A percentile compares a stretch with the other conserved stretches of the same genome.
These are phyloP conservation scores for Myrmophylax atrothorax DNA, from an alignment of 2,113 vertebrate genomes.

Conservation along the genomic window DNA sequence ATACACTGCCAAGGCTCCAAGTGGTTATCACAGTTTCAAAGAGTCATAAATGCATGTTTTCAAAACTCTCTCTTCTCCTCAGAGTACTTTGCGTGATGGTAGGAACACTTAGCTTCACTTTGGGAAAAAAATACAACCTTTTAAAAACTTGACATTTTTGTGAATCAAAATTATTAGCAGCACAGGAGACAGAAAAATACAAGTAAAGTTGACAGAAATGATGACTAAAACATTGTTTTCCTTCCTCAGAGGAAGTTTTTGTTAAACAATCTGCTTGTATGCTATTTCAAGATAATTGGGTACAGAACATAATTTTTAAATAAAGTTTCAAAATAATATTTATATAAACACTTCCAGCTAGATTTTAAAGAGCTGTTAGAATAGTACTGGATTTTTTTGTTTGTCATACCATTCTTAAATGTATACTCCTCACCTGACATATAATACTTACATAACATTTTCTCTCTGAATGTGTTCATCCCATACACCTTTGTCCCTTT, in stretches of 20 bases:
- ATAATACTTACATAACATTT: background rate
- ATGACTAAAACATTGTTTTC: background rate
- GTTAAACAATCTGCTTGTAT: background rate
- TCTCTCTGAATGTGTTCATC: background rate
- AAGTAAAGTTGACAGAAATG: background rate
- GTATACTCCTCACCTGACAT: background rate
- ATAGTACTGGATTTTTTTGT: background rate
- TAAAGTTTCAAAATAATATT: background rate
- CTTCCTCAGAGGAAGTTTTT: background rate
- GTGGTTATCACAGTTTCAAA: background rate
- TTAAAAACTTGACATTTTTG: conserved; percentile 38
- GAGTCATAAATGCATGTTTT: conserved; percentile 42
- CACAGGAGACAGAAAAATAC: background rate
- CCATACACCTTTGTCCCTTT: fast-evolving
- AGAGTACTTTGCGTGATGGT: conserved; percentile 18
- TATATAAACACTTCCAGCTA: background rate
- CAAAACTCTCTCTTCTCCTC: conserved; percentile 19
- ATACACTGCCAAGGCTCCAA: background rate
- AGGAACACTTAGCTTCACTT: conserved; percentile 34
- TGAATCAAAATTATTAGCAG: background rate
- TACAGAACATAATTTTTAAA: background rate
- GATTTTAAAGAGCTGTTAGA: background rate
- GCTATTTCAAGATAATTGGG: background rate
- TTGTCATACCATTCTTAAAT: background rate
- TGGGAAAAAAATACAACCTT: background rate